These are phyloP conservation scores for Watsonalla binaria DNA, from an alignment of 2,888 invertebrate species.

Conservation along the genomic window DNA sequence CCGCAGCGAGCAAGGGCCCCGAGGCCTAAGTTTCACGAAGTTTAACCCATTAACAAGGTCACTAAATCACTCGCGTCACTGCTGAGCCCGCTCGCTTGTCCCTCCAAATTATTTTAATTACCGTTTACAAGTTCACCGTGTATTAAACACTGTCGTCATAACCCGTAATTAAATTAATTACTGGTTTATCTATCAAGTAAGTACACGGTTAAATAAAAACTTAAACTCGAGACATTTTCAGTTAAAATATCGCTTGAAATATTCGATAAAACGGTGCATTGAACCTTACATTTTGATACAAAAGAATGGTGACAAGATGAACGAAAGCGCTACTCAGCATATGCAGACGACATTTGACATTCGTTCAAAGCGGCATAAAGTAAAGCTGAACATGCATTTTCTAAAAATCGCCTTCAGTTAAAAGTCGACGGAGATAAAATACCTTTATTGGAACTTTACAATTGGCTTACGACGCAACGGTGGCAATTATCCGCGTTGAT, in stretches of 20 bases:
- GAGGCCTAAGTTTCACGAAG: constrained; percentile 57
- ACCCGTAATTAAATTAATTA: not conserved
- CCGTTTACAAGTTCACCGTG: constrained; percentile 35
- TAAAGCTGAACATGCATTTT: constrained; percentile 7
- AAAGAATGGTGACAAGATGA: not conserved
- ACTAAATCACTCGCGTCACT: constrained; percentile 64
- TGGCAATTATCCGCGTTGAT: constrained; percentile 62
- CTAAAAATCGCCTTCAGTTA: constrained; percentile 12
- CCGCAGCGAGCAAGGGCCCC: constrained; percentile 34
- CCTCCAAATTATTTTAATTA: constrained; percentile 61
- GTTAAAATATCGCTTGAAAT: too few relatives aligned
- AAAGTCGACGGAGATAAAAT: constrained; percentile 20
- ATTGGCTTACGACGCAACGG: constrained; percentile 41
- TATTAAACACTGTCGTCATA: constrained; percentile 17
- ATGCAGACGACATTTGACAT: not conserved
- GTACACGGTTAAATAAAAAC: not conserved
- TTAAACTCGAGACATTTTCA: not conserved
- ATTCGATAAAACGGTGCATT: too few relatives aligned
- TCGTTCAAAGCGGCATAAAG: constrained; percentile 1
- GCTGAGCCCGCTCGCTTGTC: constrained; percentile 47
- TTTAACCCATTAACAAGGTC: constrained; percentile 63
- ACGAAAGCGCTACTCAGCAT: not conserved
- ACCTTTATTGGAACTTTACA: constrained; percentile 23
- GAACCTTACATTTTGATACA: not conserved
- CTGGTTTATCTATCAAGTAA: not conserved